Conservation (phyloP, 30 jellyfish, hydroid and myxozoan species). For the Phacellophora camtschatica region DNA sequence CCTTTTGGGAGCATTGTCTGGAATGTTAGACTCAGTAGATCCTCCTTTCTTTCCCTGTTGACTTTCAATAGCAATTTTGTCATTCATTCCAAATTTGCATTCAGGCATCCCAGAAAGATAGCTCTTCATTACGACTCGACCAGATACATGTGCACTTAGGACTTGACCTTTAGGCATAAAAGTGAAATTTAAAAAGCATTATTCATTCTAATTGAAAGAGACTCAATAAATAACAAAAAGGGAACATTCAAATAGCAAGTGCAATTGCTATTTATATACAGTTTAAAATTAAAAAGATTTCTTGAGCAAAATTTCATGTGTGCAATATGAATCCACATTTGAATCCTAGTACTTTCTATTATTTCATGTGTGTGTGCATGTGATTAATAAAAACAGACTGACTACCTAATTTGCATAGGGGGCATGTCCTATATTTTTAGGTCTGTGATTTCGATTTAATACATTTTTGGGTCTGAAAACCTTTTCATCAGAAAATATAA, state of each 20-base stretch:
- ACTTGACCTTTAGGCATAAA: constrained; percentile 77
- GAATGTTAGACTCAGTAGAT: constrained; percentile 47
- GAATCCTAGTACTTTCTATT: too few species aligned
- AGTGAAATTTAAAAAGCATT: not conserved
- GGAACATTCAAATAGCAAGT: too few species aligned
- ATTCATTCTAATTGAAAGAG: too few species aligned
- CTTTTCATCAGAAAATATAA: too few species aligned
- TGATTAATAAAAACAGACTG: not conserved
- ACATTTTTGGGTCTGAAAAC: not conserved
- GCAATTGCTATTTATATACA: too few species aligned
- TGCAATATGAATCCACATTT: not conserved
- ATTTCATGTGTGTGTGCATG: not conserved
- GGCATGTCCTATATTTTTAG: not conserved
- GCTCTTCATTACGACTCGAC: constrained; percentile 88
- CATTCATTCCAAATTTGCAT: constrained; percentile 98
- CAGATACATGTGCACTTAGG: constrained; percentile 96
- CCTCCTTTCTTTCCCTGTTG: constrained; percentile 74
- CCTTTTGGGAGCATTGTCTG: constrained; percentile 79
- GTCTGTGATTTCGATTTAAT: not conserved
- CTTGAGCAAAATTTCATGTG: too few species aligned
- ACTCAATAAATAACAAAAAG: too few species aligned
- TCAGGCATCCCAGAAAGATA: constrained; percentile 99
- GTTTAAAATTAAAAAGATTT: too few species aligned
- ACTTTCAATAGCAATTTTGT: constrained; percentile 88
- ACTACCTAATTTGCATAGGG: not conserved